Conservation (phyloP, 30 jellyfish, hydroid and myxozoan species). For the Hydra vulgaris region DNA sequence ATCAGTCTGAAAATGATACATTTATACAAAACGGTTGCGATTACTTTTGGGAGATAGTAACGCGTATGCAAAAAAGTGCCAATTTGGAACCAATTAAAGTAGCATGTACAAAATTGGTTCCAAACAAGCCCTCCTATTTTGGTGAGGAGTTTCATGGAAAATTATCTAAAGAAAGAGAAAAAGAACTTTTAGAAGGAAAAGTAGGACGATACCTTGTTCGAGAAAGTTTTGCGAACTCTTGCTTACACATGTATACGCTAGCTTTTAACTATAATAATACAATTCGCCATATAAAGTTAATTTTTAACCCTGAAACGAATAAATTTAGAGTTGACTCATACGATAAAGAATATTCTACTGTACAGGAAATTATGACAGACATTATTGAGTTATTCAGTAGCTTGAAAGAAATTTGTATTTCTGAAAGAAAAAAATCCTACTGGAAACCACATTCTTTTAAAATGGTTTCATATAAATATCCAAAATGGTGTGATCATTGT, state of each 20-base stretch:
- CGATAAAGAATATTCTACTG: constrained; percentile 43
- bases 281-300: constrained; percentile 50
- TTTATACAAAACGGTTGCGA: no score
- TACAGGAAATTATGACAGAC: constrained; percentile 56
- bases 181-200: constrained; percentile 51
- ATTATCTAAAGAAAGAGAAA: constrained; percentile 57
- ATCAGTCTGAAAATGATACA: no score
- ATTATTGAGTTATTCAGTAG: constrained; percentile 52
- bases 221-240: constrained; percentile 59
- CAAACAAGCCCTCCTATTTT: constrained; percentile 48
- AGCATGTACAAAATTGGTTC: constrained; percentile 71
- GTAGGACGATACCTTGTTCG: constrained; percentile 73
- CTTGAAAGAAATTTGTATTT: constrained; percentile 25
- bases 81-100: constrained; percentile 78
- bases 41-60: no score
- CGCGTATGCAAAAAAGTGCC: constrained; percentile 68
- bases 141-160: constrained; percentile 81
- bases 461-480: constrained; percentile 56
- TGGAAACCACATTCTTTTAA: constrained; percentile 63
- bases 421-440: constrained; percentile 35
- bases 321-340: constrained; percentile 48
- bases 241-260: constrained; percentile 41
- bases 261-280: constrained; percentile 76
- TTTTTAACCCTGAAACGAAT: constrained; percentile 32
- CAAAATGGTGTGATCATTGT: constrained; percentile 90